phyloP scores from a whole-genome alignment of 2,888 invertebrate species.

The Dryobota labecula region DNA sequence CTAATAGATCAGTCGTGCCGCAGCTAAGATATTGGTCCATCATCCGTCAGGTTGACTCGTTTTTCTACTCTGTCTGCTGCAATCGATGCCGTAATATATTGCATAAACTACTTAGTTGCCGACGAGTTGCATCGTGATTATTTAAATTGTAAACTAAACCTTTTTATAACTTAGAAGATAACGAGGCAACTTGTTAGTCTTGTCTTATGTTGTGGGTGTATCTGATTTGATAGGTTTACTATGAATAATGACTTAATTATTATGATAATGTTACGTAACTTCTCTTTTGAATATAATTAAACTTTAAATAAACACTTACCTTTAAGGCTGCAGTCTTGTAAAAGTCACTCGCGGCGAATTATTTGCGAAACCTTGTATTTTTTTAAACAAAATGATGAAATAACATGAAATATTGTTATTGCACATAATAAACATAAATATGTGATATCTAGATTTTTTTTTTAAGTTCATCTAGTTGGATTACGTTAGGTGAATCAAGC shows the following conservation, averaged over 20 bases:
- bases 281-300: conserved; percentile 24
- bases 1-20: conserved; percentile 42
- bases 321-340: too few species aligned
- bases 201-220: conserved; percentile 30
- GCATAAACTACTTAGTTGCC: conserved; percentile 56
- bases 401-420: too few species aligned
- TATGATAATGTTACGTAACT: conserved; percentile 13
- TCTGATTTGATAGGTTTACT: conserved; percentile 43
- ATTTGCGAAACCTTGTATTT: too few species aligned
- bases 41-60: conserved; percentile 53
- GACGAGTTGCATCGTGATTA: conserved; percentile 47
- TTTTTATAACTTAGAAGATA: conserved; percentile 52
- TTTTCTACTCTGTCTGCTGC: conserved; percentile 42
- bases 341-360: too few species aligned
- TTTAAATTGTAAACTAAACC: conserved; percentile 55
- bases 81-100: conserved; percentile 61
- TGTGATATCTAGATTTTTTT: too few species aligned
- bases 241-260: conserved; percentile 52
- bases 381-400: too few species aligned
- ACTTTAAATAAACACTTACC: conserved; percentile 2
- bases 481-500: too few species aligned
- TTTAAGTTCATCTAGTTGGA: too few species aligned
- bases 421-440: too few species aligned
- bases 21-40: conserved; percentile 53
- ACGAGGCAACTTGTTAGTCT: conserved; percentile 50